phyloP scores from a whole-genome alignment of 2,113 vertebrate species.

The Geococcyx californianus region DNA sequence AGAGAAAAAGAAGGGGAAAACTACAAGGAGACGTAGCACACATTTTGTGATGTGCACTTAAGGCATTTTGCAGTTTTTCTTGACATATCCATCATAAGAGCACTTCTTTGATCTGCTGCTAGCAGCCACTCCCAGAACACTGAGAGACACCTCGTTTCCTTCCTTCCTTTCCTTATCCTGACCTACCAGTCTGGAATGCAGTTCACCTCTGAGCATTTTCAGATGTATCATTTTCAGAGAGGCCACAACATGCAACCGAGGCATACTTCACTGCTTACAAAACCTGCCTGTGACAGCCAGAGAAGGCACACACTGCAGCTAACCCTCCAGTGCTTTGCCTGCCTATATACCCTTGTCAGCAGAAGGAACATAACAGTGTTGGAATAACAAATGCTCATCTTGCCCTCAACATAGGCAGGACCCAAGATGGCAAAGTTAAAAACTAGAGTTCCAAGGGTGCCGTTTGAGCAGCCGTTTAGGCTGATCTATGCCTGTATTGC shows the following conservation, averaged over 20 bases:
- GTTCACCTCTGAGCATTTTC: slow-evolving; percentile 56
- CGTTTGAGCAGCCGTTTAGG: accelerated
- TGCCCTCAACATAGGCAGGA: background rate
- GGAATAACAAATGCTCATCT: background rate
- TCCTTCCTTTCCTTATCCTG: slow-evolving; percentile 41
- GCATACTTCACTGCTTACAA: background rate
- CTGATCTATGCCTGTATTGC: background rate
- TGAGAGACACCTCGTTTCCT: slow-evolving; percentile 65
- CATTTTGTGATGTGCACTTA: background rate
- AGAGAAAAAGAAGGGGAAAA: background rate
- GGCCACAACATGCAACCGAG: background rate
- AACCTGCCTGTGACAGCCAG: background rate
- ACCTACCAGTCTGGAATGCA: slow-evolving; percentile 34
- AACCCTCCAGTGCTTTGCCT: background rate
- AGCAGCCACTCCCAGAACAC: slow-evolving; percentile 47
- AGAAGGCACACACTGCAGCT: background rate
- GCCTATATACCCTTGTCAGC: accelerated
- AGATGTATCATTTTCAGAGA: slow-evolving; percentile 45
- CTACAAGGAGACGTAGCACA: background rate
- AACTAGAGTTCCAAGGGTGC: background rate
- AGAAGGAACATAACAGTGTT: background rate
- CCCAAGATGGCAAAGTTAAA: background rate
- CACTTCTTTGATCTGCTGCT: slow-evolving; percentile 11
- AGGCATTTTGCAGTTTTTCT: slow-evolving; percentile 49
- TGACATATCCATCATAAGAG: background rate